These are phyloP conservation scores for Sepiola atlantica DNA, from an alignment of 2,888 invertebrate genomes.

Conservation along the genomic window DNA sequence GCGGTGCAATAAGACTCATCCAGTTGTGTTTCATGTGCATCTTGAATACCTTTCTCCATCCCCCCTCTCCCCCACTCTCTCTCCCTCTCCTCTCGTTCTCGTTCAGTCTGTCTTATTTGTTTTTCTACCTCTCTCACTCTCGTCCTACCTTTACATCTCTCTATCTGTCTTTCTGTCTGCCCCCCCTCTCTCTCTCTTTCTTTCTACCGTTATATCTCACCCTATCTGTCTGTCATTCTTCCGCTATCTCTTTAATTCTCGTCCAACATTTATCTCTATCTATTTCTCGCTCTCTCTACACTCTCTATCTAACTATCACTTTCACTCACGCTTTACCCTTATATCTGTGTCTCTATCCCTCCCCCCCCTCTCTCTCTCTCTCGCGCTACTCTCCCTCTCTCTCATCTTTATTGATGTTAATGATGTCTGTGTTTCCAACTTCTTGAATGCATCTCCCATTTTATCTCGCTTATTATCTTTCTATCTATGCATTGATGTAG, in stretches of 20 bases:
- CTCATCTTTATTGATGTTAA: no score
- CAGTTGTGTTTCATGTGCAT: no score
- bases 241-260: neutral
- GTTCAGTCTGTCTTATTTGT: neutral
- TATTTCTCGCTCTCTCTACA: neutral
- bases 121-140: neutral
- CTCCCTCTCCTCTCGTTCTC: neutral
- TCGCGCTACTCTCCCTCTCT: neutral
- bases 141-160: accelerated
- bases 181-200: neutral
- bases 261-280: neutral
- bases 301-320: neutral
- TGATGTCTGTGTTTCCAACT: neutral
- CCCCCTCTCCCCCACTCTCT: neutral
- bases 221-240: neutral
- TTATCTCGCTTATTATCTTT: no score
- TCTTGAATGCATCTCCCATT: no score
- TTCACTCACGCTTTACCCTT: neutral
- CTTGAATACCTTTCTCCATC: neutral
- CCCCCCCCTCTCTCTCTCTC: neutral
- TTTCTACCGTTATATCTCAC: neutral
- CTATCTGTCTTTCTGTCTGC: neutral
- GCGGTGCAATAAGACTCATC: no score
- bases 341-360: neutral
- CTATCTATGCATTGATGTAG: no score